phyloP scores from a whole-genome alignment of 2,797 vertebrate genomes.

The Pseudocheirus occidentalis region DNA sequence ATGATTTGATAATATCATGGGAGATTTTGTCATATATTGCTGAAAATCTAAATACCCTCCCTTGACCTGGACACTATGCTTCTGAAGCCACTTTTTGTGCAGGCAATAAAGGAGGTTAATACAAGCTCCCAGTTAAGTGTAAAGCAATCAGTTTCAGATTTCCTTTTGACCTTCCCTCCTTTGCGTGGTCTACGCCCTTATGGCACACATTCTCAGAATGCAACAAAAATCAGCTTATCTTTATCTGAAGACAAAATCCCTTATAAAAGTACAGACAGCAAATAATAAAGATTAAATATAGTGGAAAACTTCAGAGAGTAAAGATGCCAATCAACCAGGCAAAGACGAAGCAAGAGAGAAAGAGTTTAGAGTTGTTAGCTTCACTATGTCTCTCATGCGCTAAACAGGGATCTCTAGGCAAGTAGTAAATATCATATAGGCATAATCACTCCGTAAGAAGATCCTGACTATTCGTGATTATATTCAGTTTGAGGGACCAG shows the following conservation, averaged over 20 bases:
- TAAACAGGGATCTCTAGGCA: no score
- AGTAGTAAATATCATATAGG: no score
- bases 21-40: neutral
- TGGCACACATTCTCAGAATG: neutral
- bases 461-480: no score
- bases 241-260: neutral
- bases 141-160: neutral
- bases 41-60: neutral
- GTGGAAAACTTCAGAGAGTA: neutral
- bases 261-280: neutral
- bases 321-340: neutral
- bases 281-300: neutral
- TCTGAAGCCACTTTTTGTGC: neutral
- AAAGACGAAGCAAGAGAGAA: neutral
- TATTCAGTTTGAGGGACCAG: no score
- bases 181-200: neutral
- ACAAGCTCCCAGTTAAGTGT: neutral
- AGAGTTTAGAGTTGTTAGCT: no score
- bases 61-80: neutral
- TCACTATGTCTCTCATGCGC: no score
- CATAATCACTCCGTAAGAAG: no score
- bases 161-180: neutral
- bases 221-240: neutral
- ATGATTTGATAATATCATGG: neutral
- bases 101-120: neutral